Percentiles rank a stretch among this genome's conserved stretches.
phyloP scores from a whole-genome alignment of 1,140 invertebrate genomes.

The Aleiodes sp. region DNA sequence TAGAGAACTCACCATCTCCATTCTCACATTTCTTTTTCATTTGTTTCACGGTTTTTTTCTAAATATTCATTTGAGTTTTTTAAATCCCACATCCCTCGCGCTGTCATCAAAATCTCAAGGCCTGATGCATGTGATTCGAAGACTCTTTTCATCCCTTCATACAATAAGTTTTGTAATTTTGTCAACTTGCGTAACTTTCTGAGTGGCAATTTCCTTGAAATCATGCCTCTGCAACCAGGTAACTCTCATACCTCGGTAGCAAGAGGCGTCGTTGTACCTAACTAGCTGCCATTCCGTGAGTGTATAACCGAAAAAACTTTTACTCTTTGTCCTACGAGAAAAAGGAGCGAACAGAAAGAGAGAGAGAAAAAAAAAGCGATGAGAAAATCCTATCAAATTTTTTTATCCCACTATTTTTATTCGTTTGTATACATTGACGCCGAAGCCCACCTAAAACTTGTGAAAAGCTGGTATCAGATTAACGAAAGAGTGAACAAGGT shows the following conservation, averaged over 20 bases:
- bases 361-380: background rate
- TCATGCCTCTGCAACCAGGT: background rate
- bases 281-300: background rate
- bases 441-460: no score
- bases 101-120: slow-evolving; percentile 8
- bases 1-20: slow-evolving; percentile 13
- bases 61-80: background rate
- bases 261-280: background rate
- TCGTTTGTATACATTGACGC: no score
- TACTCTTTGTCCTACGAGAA: background rate
- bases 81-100: background rate
- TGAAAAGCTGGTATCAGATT: background rate
- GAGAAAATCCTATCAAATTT: background rate
- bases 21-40: slow-evolving; percentile 21
- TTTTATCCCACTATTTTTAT: background rate
- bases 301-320: background rate
- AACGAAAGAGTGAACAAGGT: background rate
- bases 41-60: background rate
- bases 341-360: background rate
- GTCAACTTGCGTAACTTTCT: slow-evolving; percentile 40
- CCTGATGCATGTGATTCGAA: slow-evolving; percentile 36
- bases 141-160: slow-evolving; percentile 33
- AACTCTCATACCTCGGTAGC: slow-evolving; percentile 5
- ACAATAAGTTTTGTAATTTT: slow-evolving; percentile 43
- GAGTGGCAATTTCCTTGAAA: slow-evolving; percentile 39